Percentiles rank a stretch among this genome's conserved stretches.
Conservation (phyloP, 2,797 vertebrate species). For the Eurystomus glaucurus region DNA sequence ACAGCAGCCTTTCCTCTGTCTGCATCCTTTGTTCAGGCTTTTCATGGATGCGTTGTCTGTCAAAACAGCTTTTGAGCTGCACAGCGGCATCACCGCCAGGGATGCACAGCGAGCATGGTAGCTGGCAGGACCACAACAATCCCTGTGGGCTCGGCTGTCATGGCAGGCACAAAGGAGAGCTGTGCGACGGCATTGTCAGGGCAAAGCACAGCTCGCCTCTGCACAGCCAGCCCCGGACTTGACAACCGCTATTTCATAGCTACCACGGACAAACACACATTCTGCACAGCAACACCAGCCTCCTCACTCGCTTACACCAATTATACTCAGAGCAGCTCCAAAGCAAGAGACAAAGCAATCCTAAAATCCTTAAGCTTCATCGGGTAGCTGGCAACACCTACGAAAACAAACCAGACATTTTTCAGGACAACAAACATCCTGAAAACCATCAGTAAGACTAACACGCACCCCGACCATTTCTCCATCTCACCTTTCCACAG, state of each 20-base stretch:
- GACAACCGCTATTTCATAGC: background rate
- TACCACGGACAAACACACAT: background rate
- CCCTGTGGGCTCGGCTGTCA: constrained; percentile 18
- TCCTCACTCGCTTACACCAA: background rate
- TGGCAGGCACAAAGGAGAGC: constrained; percentile 62
- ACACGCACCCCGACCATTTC: background rate
- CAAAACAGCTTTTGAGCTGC: constrained; percentile 57
- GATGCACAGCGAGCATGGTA: constrained; percentile 5
- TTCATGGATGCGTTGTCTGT: constrained; percentile 27
- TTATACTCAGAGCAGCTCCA: background rate
- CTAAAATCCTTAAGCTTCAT: background rate
- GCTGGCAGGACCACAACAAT: constrained; percentile 39
- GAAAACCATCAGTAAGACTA: background rate
- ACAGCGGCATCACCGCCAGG: constrained; percentile 35
- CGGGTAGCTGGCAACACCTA: background rate
- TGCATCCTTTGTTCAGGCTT: constrained; percentile 70
- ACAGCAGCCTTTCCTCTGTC: background rate
- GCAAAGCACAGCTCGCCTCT: background rate
- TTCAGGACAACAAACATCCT: accelerated
- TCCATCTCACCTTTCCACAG: constrained; percentile 75
- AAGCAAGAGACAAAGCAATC: constrained; percentile 15
- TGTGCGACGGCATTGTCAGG: background rate
- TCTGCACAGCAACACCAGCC: background rate
- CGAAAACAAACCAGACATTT: background rate
- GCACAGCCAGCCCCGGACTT: background rate